phyloP scores from a whole-genome alignment of 2,888 invertebrate genomes.

The Agriopis marginaria region DNA sequence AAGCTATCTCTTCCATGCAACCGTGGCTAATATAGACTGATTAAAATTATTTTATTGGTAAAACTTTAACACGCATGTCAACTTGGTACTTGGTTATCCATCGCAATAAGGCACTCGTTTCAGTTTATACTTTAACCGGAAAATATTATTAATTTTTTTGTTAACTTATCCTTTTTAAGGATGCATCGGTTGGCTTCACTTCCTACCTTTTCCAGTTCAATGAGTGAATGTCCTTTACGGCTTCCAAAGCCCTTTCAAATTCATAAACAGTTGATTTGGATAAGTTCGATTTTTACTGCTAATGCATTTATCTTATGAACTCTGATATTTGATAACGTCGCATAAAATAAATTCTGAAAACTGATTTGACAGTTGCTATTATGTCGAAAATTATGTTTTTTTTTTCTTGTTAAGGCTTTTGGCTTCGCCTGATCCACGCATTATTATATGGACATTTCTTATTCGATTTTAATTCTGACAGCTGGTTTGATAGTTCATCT shows the following conservation, averaged over 20 bases:
- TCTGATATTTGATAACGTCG: conserved; percentile 15
- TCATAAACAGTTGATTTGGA: conserved; percentile 1
- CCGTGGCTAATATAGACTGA: no score
- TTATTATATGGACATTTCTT: neutral
- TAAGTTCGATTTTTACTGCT: neutral
- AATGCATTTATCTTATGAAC: conserved; percentile 6
- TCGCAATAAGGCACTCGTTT: no score
- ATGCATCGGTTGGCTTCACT: conserved; percentile 16
- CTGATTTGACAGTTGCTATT: conserved; percentile 6
- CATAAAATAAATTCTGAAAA: conserved; percentile 7
- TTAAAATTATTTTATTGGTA: no score
- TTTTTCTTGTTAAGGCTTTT: no score
- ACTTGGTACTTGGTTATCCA: no score
- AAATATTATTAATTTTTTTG: neutral
- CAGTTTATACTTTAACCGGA: neutral
- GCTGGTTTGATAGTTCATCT: no score
- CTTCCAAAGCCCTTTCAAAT: conserved; percentile 9
- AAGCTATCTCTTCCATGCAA: no score
- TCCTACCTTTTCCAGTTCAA: conserved; percentile 15
- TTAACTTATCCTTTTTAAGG: neutral
- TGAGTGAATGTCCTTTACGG: conserved; percentile 1
- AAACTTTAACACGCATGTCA: no score
- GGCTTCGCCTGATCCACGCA: no score
- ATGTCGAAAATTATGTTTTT: neutral
- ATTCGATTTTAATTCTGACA: neutral